Base-by-base conservation (phyloP, 1,140 invertebrate genomes). In the Latrodectus geometricus region DNA sequence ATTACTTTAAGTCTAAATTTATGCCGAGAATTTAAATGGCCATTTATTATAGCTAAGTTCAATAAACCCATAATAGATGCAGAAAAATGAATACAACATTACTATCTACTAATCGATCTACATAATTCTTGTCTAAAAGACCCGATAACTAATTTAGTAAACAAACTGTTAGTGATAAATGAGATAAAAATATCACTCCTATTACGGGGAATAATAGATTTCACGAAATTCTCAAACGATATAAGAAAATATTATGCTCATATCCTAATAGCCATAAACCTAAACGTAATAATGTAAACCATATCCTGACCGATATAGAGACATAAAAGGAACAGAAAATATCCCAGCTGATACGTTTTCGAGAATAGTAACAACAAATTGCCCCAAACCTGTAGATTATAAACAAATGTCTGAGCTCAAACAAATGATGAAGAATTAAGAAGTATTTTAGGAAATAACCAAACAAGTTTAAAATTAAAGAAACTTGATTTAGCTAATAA, bases 271-370 rank as follows among this genome's bases (percentile, higher is more conserved):
- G n/a, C n/a, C n/a, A n/a, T n/a, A n/a, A 70, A 78, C 20, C 23
- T 11, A 86, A 86, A 72, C 84, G 86, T 56, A 77, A 54, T 20
- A 72, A 15, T 12, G 23, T 69, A 5, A 84, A 88, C 52, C 49
- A 49, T 0, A 88, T 88, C 54, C n/a, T 52, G 20, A 88, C 87
- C 4, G 78, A 11, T 14, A 75, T 61, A 4, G 61, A 72, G 14
- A 74, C 72, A 0, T 88, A 89, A 74, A 82, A 89, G 77, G 89
- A 89, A n/a, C n/a, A n/a, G n/a, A n/a, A n/a, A n/a, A n/a, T n/a
- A n/a, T n/a, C n/a, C n/a, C n/a, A n/a, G n/a, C 9, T 87, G 74
- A 0, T 89, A 90, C 65, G n/a, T 35, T 20, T 61, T 35, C 15
- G 76, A 20, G 35, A 72, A 85, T 20, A 83, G 12, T 82, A 1